Evolutionary conservation across 2,113 vertebrate species (phyloP), one percentile per base, ranked within the genome.

Genomic region (Strigops habroptila): DNA sequence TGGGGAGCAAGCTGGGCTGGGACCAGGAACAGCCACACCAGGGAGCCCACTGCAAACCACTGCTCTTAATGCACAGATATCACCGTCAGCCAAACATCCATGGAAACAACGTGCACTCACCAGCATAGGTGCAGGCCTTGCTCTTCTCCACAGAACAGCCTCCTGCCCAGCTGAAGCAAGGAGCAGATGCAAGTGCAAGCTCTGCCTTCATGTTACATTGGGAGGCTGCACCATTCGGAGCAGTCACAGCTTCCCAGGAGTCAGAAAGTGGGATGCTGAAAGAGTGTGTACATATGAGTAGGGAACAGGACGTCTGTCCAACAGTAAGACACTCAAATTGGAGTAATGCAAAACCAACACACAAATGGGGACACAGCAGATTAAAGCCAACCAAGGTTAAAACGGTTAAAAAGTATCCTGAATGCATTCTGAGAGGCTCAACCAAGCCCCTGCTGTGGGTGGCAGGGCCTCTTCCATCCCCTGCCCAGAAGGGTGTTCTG

Each of bases 371-470:
- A 86, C 84, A 70, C 49, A 65, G 78, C 74, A 88, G 92, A 92
- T 94, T 96, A 96, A 97, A 95, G 93, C 78, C 92, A 97, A 91
- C 60, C 94, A 96, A 93, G 63, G 85, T 91, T 85, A 93, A 96
- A 96, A 93, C 0, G 0, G 91, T 95, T 95, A 91, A 87, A 91
- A 96, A 92, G 88, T 76, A 53, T 96, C 95, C 91, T 88, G 89
- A 87, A 95, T n/a, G 31, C 33, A 24, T 90, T 85, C 39, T 55
- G 74, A 92, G 57, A 86, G 24, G 35, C 85, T 95, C 83, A 77
- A 74, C 35, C 43, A 91, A 80, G 57, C 7, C n/a, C 15, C 39
- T 77, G 18, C 48, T 60, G 49, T 57, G 39, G 69, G 48, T 41
- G 78, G 69, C 65, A 59, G 49, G 65, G 74, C 77, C 12, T 95